Evolutionary conservation across 2,797 vertebrate genomes (phyloP), one percentile per base, ranked within the genome.

Genomic region (Artibeus lituratus): DNA sequence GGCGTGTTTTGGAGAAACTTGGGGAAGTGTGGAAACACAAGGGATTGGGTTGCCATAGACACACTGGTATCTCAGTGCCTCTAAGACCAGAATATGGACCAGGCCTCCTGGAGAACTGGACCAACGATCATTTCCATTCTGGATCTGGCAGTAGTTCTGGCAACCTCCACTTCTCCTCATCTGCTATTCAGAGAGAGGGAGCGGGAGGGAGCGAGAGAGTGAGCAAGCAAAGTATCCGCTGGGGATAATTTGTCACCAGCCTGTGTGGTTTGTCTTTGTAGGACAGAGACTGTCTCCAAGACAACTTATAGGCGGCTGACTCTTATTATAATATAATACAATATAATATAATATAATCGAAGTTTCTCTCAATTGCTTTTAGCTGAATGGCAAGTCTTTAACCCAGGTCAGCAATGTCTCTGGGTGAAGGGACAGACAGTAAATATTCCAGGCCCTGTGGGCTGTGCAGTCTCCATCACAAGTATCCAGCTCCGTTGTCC

Each of bases 401-500:
- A 90, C 65, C 39, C 14, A 21, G 35, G 5, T 85, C 42, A 35
- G 69, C 16, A 53, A 19, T 29, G 57, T 82, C 15, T 69, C 87
- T 69, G 76, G 26, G 22, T 22, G 42, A 70, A 62, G 59, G 59
- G 59, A 26, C 59, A 62, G 59, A 62, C 59, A 32, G 32, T 51
- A 83, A 73, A 44, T 65, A 55, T n/a, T 21, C 80, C 3, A 22
- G n/a, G n/a, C n/a, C 67, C 55, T 59, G 78, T 19, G 73, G 62
- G 19, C 32, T 10, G 1, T 3, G 4, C 32, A 19, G 24, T n/a
- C 53, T 77, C 14, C 32, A 32, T 77, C 47, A 82, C 10, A 70
- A 15, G 10, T 9, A 24, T 32, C 47, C 4, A 10, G 0, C 26
- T 57, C 26, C 47, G 19, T 21, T 1, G 0, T 0, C 12, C 42